A percentile compares a stretch with the other conserved stretches of the same genome.
Conservation (phyloP, 2,888 invertebrate genomes). For the Mythimna ferrago region DNA sequence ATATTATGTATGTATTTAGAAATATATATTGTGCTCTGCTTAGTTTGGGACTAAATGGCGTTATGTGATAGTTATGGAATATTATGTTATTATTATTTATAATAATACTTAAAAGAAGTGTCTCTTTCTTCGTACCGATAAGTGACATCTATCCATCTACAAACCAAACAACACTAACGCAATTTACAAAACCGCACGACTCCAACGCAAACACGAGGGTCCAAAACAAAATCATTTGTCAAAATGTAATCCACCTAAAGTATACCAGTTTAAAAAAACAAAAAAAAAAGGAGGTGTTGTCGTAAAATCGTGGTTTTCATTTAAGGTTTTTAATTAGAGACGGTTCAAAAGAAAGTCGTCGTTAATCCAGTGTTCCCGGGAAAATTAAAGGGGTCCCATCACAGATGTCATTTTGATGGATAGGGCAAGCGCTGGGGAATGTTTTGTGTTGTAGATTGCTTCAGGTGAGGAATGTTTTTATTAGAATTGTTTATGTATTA, state of each 20-base stretch:
- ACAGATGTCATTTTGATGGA: slow-evolving; percentile 54
- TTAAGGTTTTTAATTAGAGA: slow-evolving; percentile 86
- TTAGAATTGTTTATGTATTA: neutral
- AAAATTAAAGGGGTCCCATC: slow-evolving; percentile 77
- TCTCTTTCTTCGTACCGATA: too few species aligned
- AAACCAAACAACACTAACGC: neutral
- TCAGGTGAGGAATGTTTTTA: slow-evolving; percentile 6
- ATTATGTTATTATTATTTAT: too few species aligned
- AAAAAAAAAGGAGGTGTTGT: slow-evolving; percentile 70
- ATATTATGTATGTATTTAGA: too few species aligned
- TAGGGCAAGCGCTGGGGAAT: neutral
- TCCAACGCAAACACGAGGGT: neutral
- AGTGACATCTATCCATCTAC: too few species aligned
- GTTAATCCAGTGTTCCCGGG: slow-evolving; percentile 82
- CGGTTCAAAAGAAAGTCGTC: slow-evolving; percentile 73
- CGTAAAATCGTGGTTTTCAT: slow-evolving; percentile 79
- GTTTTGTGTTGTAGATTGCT: slow-evolving; percentile 8
- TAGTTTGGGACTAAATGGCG: too few species aligned
- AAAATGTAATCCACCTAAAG: slow-evolving; percentile 50
- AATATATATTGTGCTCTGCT: too few species aligned
- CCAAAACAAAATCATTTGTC: slow-evolving; percentile 54
- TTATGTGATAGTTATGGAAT: too few species aligned
- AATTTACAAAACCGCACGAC: neutral
- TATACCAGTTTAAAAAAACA: slow-evolving; percentile 34
- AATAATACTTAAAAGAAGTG: too few species aligned